These are phyloP conservation scores for chimpanzee (Pan troglodytes) DNA, from an alignment of 2,113 vertebrate species.

Conservation along the genomic window DNA sequence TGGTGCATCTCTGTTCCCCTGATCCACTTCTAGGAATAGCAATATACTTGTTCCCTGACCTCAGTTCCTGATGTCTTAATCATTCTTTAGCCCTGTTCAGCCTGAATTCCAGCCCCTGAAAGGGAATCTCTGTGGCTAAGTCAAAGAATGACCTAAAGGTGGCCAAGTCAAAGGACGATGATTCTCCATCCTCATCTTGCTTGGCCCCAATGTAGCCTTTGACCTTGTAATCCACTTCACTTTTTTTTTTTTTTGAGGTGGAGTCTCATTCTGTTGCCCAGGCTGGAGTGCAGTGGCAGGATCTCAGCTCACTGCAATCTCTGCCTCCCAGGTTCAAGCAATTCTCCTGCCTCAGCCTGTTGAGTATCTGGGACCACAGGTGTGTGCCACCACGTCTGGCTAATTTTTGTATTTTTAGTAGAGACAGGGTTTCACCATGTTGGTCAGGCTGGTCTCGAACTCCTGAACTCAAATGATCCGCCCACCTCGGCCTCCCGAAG, in stretches of 20 bases:
- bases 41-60: rapidly evolving
- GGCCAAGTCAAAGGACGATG: not conserved
- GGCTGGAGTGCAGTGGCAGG: not conserved
- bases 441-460: not conserved
- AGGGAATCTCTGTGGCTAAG: not conserved
- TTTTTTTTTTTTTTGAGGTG: not conserved
- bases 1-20: not conserved
- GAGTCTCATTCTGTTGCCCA: not conserved
- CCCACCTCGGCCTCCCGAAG: not conserved
- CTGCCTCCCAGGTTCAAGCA: not conserved
- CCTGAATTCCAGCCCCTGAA: rapidly evolving
- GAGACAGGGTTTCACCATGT: not conserved
- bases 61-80: not conserved
- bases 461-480: not conserved
- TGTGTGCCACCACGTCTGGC: not conserved
- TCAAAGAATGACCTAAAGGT: not conserved
- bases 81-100: not conserved
- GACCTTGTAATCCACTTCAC: not conserved
- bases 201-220: no score
- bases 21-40: rapidly evolving
- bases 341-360: not conserved
- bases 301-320: not conserved
- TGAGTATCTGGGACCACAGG: not conserved
- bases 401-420: not conserved
- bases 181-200: not conserved